Evolutionary conservation across 2,113 vertebrate species (phyloP).

Genomic region (Alaudala cheleensis): DNA sequence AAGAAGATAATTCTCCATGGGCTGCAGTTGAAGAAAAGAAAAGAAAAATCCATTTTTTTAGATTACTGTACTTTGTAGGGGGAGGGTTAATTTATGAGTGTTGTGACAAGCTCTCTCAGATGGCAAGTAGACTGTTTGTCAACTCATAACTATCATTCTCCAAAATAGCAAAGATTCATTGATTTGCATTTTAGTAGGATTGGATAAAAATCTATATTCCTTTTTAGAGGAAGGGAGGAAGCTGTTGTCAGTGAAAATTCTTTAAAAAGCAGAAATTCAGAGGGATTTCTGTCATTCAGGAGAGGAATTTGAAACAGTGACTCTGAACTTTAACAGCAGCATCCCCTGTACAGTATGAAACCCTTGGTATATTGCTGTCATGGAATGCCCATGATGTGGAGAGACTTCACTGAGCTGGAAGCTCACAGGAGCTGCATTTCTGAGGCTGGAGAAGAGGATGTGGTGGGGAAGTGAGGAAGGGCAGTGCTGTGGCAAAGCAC

Average conservation of each 20-base stretch:
- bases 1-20: conserved; percentile 58
- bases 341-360: not conserved
- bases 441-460: not conserved
- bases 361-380: not conserved
- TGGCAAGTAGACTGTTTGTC: conserved; percentile 50
- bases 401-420: not conserved
- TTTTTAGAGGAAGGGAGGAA: not conserved
- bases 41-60: conserved; percentile 25
- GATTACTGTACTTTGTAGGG: not conserved
- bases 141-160: conserved; percentile 35
- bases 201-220: not conserved
- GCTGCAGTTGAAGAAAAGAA: conserved; percentile 38
- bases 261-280: not conserved
- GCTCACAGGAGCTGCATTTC: not conserved
- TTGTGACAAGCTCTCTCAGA: conserved; percentile 60
- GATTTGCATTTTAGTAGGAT: conserved; percentile 34
- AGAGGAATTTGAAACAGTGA: not conserved
- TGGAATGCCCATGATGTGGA: not conserved
- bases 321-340: not conserved
- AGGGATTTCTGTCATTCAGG: not conserved
- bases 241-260: not conserved
- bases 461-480: not conserved
- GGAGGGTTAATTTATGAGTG: conserved; percentile 53
- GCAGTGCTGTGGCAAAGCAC: not conserved
- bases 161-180: conserved; percentile 9